A percentile compares a stretch with the other conserved stretches of the same genome.
Conservation (phyloP, 2,113 vertebrate species). For the Machaerirhynchus nigripectus region DNA sequence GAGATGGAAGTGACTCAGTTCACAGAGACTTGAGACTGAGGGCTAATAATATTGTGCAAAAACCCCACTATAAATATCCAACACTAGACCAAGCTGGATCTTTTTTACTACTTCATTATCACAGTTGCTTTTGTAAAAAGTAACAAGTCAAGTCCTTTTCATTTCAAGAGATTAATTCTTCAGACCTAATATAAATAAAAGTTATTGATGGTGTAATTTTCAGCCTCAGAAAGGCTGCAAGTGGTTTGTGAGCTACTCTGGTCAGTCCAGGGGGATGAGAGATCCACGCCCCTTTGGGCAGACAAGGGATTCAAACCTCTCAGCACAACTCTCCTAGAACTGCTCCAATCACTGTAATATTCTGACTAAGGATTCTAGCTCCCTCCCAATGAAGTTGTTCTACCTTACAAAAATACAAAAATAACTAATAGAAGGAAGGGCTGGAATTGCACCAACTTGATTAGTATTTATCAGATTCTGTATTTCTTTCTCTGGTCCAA, state of each 20-base stretch:
- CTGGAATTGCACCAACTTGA: neutral
- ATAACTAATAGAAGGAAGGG: neutral
- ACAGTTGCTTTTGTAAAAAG: neutral
- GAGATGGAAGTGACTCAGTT: neutral
- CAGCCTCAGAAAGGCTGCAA: neutral
- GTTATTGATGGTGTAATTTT: neutral
- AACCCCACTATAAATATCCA: neutral
- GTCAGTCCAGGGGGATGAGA: neutral
- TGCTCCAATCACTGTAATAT: neutral
- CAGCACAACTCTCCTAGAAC: neutral
- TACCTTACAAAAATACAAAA: neutral
- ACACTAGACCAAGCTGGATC: neutral
- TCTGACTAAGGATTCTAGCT: neutral
- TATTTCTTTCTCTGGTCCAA: neutral
- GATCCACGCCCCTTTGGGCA: rapidly evolving
- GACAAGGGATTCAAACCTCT: neutral
- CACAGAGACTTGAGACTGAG: neutral
- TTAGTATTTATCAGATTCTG: neutral
- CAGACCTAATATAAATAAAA: neutral
- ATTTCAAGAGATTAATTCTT: neutral
- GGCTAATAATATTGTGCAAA: neutral
- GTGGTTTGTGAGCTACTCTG: neutral
- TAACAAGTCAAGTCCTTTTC: neutral
- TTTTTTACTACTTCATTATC: neutral
- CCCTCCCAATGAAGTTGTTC: neutral